Percentiles rank a stretch among this genome's conserved stretches.
phyloP scores from a whole-genome alignment of 2,888 invertebrate genomes.

The Caenorhabditis sp. region DNA sequence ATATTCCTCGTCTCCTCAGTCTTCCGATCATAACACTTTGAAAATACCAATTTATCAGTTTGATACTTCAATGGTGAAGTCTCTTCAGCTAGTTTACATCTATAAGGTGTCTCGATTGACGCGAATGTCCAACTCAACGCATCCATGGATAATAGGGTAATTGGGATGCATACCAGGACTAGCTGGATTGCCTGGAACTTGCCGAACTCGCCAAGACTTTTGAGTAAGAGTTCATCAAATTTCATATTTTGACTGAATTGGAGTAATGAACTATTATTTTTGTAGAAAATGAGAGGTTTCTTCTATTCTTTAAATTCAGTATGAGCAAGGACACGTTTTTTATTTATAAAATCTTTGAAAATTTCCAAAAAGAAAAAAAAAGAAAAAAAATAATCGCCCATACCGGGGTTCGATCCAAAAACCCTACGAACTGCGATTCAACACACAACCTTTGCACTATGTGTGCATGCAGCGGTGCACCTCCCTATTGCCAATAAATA shows the following conservation, averaged over 20 bases:
- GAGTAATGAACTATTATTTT: too few relatives aligned
- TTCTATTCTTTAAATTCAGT: too few relatives aligned
- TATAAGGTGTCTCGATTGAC: constrained; percentile 58
- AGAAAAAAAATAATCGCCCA: too few relatives aligned
- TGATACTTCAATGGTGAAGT: constrained; percentile 38
- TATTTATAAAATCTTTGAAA: too few relatives aligned
- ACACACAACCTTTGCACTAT: too few relatives aligned
- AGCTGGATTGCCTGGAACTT: constrained; percentile 65
- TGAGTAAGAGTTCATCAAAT: constrained; percentile 69
- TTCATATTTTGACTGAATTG: constrained; percentile 69
- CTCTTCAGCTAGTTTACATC: constrained; percentile 57
- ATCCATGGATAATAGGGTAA: constrained; percentile 70
- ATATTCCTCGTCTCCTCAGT: background rate
- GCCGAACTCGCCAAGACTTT: constrained; percentile 70
- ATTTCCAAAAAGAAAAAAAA: too few relatives aligned
- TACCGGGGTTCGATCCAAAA: too few relatives aligned
- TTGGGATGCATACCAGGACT: constrained; percentile 67
- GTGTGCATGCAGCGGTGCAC: too few relatives aligned
- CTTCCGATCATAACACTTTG: constrained; percentile 33
- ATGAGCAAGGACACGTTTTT: too few relatives aligned
- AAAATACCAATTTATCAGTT: constrained; percentile 32
- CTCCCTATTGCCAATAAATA: too few relatives aligned
- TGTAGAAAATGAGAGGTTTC: too few relatives aligned
- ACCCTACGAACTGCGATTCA: too few relatives aligned
- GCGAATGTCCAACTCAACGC: constrained; percentile 70